Base-by-base conservation (phyloP, 2,888 invertebrate genomes). In the Keiferia lycopersicella region DNA sequence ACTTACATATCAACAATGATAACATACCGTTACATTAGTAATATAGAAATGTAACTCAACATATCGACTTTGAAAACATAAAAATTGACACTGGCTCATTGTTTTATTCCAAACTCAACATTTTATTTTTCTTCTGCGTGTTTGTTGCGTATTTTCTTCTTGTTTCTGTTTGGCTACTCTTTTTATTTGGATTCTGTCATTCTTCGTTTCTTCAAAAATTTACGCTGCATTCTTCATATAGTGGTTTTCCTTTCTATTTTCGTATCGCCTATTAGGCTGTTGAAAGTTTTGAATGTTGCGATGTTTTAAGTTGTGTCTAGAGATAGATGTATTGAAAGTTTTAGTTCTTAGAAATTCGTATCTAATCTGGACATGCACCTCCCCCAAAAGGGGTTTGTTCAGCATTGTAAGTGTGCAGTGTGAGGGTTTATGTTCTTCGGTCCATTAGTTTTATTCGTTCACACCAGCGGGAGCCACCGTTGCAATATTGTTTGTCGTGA, bases 401-500 rank as follows among this genome's bases (percentile, higher is more conserved):
- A n/a, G n/a, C n/a, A n/a, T n/a, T n/a, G n/a, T n/a, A n/a, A n/a
- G n/a, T n/a, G n/a, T n/a, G n/a, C n/a, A n/a, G n/a, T n/a, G n/a
- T n/a, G n/a, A n/a, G n/a, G n/a, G n/a, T n/a, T n/a, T 14, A 41
- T 14, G 14, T 30, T 11, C 14, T 11, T 12, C 14, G 12, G 14
- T 14, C 41, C 14, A 41, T 14, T 41, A 14, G 41, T 14, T 41
- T 14, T 14, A 41, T 41, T n/a, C 45, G n/a, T 45, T 45, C 1
- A 45, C 45, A 16, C 16, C 45, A 45, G 6, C 45, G n/a, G 45
- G 16, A 16, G n/a, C 3, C n/a, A 11, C 4, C n/a, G 7, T 45
- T 6, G 45, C 34, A 34, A 34, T 10, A 34, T 34, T 34, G 34
- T 60, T 64, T 66, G 45, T 66, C 58, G 65, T 72, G 70, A 68